These are phyloP conservation scores for Pediacus dermestoides DNA, from an alignment of 2,888 invertebrate genomes.

Conservation along the genomic window DNA sequence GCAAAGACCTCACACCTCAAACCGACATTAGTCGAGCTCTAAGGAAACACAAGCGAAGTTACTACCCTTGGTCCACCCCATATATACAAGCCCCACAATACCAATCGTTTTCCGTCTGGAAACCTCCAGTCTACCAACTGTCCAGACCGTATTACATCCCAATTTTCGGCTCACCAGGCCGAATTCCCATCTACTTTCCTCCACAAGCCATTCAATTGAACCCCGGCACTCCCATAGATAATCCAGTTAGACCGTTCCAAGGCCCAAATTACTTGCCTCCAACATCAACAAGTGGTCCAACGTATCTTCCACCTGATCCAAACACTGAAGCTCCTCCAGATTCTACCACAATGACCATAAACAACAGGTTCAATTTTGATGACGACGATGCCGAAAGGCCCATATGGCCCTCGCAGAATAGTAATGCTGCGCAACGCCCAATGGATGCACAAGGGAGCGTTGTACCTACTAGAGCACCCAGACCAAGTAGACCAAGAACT, in stretches of 20 bases:
- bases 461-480: conserved; percentile 19
- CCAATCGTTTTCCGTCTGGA: conserved; percentile 31
- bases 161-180: conserved; percentile 37
- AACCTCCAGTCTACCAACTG: conserved; percentile 36
- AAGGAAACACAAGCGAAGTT: conserved; percentile 18
- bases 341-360: conserved; percentile 10
- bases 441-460: conserved; percentile 11
- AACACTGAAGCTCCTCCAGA: conserved; percentile 16
- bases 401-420: conserved; percentile 28
- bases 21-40: no score
- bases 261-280: conserved; percentile 16
- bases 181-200: conserved; percentile 41
- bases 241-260: conserved; percentile 29
- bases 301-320: conserved; percentile 36
- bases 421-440: conserved; percentile 10
- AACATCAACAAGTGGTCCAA: conserved; percentile 22
- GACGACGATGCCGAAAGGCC: conserved; percentile 37
- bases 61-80: conserved; percentile 13
- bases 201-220: conserved; percentile 38
- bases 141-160: conserved; percentile 45
- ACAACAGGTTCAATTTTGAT: conserved; percentile 11
- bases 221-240: conserved; percentile 34
- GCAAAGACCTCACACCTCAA: no score
- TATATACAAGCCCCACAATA: conserved; percentile 22
- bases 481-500: conserved; percentile 12